These are phyloP conservation scores for Platypus cylindrus DNA, from an alignment of 2,888 invertebrate genomes.

Conservation along the genomic window DNA sequence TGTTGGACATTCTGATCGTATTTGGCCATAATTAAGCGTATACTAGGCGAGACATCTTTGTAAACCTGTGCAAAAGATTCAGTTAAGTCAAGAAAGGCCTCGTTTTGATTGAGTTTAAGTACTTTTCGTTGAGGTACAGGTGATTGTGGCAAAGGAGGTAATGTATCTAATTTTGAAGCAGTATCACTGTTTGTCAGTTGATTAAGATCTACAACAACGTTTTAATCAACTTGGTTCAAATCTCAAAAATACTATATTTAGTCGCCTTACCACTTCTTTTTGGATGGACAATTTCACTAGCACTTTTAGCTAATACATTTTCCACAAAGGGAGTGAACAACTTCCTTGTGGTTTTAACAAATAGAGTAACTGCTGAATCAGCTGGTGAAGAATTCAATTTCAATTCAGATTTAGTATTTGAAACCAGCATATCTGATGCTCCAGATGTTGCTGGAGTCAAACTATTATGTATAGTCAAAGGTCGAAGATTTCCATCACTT, in stretches of 20 bases:
- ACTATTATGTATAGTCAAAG: slow-evolving; percentile 7
- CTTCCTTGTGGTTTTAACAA: slow-evolving; percentile 69
- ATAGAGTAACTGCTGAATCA: slow-evolving; percentile 44
- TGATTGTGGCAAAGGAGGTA: slow-evolving; percentile 43
- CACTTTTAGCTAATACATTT: slow-evolving; percentile 17
- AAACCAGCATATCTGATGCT: too few relatives aligned
- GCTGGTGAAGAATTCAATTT: slow-evolving; percentile 8
- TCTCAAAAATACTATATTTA: not conserved
- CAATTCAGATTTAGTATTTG: slow-evolving; percentile 17
- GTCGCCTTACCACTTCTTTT: not conserved
- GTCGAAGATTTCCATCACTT: slow-evolving; percentile 17
- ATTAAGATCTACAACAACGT: not conserved
- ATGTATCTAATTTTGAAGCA: not conserved
- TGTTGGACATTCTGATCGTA: slow-evolving; percentile 54
- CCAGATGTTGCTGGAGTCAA: slow-evolving; percentile 23
- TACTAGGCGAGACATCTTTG: slow-evolving; percentile 57
- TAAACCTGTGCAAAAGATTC: slow-evolving; percentile 23
- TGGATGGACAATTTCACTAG: slow-evolving; percentile 4
- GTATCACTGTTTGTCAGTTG: not conserved
- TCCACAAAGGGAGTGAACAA: slow-evolving; percentile 52
- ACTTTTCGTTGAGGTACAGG: slow-evolving; percentile 41
- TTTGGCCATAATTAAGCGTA: slow-evolving; percentile 55
- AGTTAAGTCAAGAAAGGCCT: too few relatives aligned
- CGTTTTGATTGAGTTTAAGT: too few relatives aligned
- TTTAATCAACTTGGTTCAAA: not conserved